A percentile compares a stretch with the other conserved stretches of the same genome.
Conservation (phyloP, 2,113 vertebrate species). For the Leucosticte australis region DNA sequence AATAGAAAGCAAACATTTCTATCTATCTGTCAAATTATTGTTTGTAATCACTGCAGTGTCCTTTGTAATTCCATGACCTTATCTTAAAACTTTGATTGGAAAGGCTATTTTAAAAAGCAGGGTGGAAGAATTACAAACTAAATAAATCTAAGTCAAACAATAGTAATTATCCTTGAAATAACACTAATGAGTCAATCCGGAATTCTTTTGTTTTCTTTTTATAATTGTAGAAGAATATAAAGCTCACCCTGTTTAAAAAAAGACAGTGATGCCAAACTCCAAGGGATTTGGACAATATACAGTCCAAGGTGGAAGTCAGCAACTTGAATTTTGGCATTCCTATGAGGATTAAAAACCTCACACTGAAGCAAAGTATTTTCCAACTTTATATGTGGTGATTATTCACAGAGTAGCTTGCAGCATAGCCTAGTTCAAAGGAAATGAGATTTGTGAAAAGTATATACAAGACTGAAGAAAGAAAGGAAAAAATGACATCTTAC, state of each 20-base stretch:
- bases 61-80: background rate
- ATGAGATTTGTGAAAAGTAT: background rate
- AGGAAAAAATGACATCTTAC: background rate
- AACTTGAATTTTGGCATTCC: slow-evolving; percentile 53
- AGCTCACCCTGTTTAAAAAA: background rate
- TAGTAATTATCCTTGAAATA: background rate
- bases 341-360: slow-evolving; percentile 21
- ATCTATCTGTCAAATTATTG: background rate
- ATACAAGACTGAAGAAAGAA: background rate
- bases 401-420: background rate
- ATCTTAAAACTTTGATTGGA: background rate
- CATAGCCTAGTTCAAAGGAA: background rate
- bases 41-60: background rate
- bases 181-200: background rate
- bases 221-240: background rate
- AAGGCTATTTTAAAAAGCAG: background rate
- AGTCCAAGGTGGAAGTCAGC: background rate
- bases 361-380: background rate
- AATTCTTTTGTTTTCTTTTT: background rate
- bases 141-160: background rate
- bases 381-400: background rate
- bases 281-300: background rate
- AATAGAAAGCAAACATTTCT: background rate
- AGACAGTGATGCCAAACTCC: slow-evolving; percentile 13
- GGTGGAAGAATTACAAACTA: background rate